These are phyloP conservation scores for Hermaeophaga mercurialis DNA, from an alignment of 2,888 invertebrate species.

Conservation along the genomic window DNA sequence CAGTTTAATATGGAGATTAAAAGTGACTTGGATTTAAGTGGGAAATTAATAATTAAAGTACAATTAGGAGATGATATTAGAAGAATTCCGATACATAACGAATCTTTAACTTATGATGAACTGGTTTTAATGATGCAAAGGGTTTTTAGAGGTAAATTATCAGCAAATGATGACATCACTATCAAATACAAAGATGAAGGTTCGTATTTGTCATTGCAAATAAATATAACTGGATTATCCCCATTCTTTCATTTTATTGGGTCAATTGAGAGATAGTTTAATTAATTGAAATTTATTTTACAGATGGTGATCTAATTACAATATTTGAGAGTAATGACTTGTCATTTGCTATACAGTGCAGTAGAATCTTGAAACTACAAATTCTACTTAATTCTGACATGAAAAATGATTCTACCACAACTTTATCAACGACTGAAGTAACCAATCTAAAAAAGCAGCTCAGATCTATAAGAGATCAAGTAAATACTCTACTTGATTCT, in stretches of 20 bases:
- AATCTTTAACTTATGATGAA: slow-evolving; percentile 73
- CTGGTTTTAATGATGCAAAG: slow-evolving; percentile 75
- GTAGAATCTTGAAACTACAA: slow-evolving; percentile 67
- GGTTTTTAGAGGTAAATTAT: slow-evolving; percentile 68
- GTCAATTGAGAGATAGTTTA: background rate
- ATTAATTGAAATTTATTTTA: slow-evolving; percentile 6
- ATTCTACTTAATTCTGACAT: slow-evolving; percentile 59
- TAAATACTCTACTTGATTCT: slow-evolving; percentile 64
- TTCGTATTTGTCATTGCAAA: slow-evolving; percentile 43
- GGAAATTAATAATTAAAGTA: slow-evolving; percentile 62
- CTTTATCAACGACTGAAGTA: slow-evolving; percentile 53
- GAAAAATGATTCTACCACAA: slow-evolving; percentile 44
- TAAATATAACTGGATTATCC: slow-evolving; percentile 12
- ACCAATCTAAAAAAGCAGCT: slow-evolving; percentile 58
- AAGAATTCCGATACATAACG: slow-evolving; percentile 72
- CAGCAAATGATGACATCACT: slow-evolving; percentile 67
- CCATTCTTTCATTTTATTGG: slow-evolving; percentile 22
- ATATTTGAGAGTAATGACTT: slow-evolving; percentile 73
- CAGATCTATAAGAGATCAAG: slow-evolving; percentile 63
- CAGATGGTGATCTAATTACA: slow-evolving; percentile 68
- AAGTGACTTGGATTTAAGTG: slow-evolving; percentile 58
- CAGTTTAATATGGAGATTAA: slow-evolving; percentile 52
- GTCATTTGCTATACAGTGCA: slow-evolving; percentile 71
- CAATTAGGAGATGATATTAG: slow-evolving; percentile 71
- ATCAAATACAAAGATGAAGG: slow-evolving; percentile 77